These are phyloP conservation scores for Luperina nickerlii DNA, from an alignment of 2,888 invertebrate genomes.

Conservation along the genomic window DNA sequence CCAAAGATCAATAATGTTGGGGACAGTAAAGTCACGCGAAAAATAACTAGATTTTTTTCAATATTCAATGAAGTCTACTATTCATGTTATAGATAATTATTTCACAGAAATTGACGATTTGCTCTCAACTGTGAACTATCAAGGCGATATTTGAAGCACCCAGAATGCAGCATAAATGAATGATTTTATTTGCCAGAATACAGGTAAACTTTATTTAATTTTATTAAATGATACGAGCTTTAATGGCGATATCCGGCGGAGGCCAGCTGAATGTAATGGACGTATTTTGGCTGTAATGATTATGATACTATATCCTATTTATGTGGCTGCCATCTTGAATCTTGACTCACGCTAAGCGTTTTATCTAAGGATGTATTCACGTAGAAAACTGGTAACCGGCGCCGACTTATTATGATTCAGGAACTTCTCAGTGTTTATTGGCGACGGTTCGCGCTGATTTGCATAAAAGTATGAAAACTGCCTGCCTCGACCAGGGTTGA, in stretches of 20 bases:
- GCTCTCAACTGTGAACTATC: not conserved
- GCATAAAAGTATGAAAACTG: not conserved
- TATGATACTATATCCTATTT: not conserved
- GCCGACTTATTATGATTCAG: too few relatives aligned
- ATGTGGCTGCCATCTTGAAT: not conserved
- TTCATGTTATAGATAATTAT: too few relatives aligned
- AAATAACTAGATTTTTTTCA: not conserved
- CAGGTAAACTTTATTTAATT: not conserved
- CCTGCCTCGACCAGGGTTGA: too few relatives aligned
- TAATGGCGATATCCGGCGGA: not conserved
- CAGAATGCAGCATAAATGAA: too few relatives aligned
- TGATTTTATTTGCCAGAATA: not conserved
- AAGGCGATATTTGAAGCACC: not conserved
- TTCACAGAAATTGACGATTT: not conserved
- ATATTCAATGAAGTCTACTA: not conserved
- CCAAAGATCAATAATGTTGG: not conserved
- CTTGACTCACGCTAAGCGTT: slow-evolving; percentile 7
- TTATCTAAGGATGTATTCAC: not conserved
- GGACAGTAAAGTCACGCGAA: not conserved
- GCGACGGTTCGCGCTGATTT: not conserved
- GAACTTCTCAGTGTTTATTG: not conserved
- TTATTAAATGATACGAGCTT: not conserved
- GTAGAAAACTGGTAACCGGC: not conserved
- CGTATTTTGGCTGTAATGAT: not conserved
- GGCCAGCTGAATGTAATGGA: not conserved